These are phyloP conservation scores for Misgurnus mizolepis DNA, from an alignment of 2,113 vertebrate species.

Conservation along the genomic window DNA sequence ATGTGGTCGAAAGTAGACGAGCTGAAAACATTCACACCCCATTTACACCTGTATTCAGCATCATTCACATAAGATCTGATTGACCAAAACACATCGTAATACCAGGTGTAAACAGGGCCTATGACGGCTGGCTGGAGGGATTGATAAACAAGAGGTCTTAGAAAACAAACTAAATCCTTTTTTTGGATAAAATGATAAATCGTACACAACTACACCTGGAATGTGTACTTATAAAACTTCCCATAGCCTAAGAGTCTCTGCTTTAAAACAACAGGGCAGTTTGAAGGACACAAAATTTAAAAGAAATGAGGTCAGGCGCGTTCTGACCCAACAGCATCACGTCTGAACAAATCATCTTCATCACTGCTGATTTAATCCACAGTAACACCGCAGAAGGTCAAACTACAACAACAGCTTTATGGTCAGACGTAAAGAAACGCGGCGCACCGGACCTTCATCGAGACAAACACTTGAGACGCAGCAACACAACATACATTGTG, in stretches of 20 bases:
- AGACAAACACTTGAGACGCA: constrained; percentile 1
- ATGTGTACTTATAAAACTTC: not conserved
- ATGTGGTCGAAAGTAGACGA: too few relatives aligned
- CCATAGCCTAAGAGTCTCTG: not conserved
- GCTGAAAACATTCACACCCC: too few relatives aligned
- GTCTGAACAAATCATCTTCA: constrained; percentile 8
- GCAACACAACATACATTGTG: not conserved
- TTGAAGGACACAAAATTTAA: constrained; percentile 23
- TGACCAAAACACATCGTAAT: too few relatives aligned
- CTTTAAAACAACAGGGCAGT: not conserved
- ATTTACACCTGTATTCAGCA: too few relatives aligned
- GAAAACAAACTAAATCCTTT: too few relatives aligned
- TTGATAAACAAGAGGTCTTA: too few relatives aligned
- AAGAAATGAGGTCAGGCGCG: constrained; percentile 34
- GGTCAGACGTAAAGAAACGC: not conserved
- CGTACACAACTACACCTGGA: not conserved
- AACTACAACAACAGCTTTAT: not conserved
- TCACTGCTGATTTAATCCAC: not conserved
- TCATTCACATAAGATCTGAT: too few relatives aligned
- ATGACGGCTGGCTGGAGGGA: too few relatives aligned
- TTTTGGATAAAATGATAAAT: too few relatives aligned
- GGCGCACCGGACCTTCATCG: not conserved
- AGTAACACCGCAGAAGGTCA: constrained; percentile 8
- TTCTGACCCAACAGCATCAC: constrained; percentile 2
- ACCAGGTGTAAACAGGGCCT: too few relatives aligned